A percentile compares a stretch with the other conserved stretches of the same genome.
Evolutionary conservation across 2,113 vertebrate species (phyloP).

Genomic region (Melanerpes formicivorus): DNA sequence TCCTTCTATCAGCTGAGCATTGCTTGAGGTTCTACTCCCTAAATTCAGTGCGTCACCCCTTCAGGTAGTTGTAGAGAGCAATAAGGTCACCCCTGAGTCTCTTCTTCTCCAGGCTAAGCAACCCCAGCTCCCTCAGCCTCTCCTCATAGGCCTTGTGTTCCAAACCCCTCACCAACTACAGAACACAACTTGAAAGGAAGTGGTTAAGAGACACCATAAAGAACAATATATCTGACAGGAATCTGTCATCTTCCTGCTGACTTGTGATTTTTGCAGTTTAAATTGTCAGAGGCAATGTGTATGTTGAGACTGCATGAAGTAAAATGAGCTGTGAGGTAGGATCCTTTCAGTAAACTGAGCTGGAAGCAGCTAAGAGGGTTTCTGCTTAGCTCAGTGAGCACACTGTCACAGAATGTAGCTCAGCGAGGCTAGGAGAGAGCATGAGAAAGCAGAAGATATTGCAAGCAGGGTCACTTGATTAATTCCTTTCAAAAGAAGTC

Average conservation of each 20-base stretch:
- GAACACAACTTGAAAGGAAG: no score
- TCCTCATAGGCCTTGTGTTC: no score
- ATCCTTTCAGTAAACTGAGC: background rate
- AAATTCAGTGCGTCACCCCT: no score
- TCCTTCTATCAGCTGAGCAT: no score
- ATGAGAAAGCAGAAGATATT: background rate
- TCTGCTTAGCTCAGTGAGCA: rapidly evolving
- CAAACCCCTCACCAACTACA: no score
- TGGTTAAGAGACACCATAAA: no score
- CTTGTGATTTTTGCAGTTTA: background rate
- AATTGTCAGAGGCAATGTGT: background rate
- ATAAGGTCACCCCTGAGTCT: no score
- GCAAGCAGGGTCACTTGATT: background rate
- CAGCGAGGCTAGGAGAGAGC: background rate
- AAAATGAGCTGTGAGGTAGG: background rate
- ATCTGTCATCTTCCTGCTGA: background rate
- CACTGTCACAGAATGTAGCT: background rate
- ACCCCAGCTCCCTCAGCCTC: no score
- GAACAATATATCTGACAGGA: no score
- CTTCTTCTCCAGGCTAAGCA: no score
- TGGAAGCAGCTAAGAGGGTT: background rate
- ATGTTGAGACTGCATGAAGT: background rate
- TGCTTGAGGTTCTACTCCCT: no score
- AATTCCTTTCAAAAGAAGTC: background rate
- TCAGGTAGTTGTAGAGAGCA: no score